A percentile compares a stretch with the other conserved stretches of the same genome.
Evolutionary conservation across 2,113 vertebrate species (phyloP).

Genomic region (Promerops cafer): DNA sequence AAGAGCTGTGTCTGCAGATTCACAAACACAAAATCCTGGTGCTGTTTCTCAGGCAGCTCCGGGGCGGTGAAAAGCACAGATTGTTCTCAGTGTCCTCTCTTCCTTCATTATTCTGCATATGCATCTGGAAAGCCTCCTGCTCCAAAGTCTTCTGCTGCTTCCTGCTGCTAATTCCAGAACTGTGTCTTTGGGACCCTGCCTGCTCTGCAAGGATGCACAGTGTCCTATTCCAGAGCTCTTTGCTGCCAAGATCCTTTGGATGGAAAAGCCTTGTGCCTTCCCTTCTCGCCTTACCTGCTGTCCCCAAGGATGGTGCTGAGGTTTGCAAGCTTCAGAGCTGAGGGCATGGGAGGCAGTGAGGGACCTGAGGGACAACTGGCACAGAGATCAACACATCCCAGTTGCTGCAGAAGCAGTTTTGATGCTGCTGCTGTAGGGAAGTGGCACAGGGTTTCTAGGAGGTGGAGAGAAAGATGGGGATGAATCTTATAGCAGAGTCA

Average conservation of each 20-base stretch:
- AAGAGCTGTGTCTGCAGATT: not conserved
- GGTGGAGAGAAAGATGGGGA: not conserved
- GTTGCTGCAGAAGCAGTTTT: not conserved
- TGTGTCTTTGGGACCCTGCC: not conserved
- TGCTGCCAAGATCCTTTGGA: not conserved
- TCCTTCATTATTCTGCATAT: not conserved
- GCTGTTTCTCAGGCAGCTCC: not conserved
- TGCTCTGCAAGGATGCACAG: not conserved
- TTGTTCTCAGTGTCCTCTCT: not conserved
- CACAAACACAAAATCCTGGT: not conserved
- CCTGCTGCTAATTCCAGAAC: not conserved
- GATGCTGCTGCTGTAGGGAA: not conserved
- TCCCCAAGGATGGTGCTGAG: not conserved
- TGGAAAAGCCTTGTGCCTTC: not conserved
- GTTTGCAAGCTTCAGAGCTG: not conserved
- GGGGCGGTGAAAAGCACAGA: not conserved
- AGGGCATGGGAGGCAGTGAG: not conserved
- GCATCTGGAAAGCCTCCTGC: not conserved
- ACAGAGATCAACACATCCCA: rapidly evolving
- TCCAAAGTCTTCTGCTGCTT: not conserved
- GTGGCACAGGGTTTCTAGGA: not conserved
- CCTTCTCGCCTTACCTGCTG: rapidly evolving
- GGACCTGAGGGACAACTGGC: not conserved
- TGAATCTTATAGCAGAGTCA: rapidly evolving
- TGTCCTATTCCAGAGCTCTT: not conserved